A percentile compares a stretch with the other conserved stretches of the same genome.
Conservation (phyloP, 2,113 vertebrate genomes). For the Empidonax alnorum region DNA sequence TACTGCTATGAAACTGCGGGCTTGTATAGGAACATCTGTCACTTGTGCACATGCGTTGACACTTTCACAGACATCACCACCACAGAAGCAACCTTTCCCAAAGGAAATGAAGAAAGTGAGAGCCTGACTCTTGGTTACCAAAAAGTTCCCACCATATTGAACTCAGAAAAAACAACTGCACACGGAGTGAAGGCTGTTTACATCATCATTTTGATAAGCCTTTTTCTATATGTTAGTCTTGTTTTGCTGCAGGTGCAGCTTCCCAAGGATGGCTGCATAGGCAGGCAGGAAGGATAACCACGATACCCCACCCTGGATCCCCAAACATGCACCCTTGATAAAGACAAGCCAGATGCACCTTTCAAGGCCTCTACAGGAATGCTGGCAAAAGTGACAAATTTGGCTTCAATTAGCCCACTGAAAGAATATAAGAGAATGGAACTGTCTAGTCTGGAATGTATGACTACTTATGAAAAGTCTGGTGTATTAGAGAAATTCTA, state of each 20-base stretch:
- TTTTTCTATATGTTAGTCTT: not conserved
- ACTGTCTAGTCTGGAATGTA: not conserved
- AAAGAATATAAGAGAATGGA: not conserved
- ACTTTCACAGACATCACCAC: not conserved
- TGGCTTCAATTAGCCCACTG: not conserved
- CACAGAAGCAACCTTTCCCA: not conserved
- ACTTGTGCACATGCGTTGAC: fast-evolving
- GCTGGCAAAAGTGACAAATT: not conserved
- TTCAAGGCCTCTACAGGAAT: not conserved
- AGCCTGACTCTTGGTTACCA: not conserved
- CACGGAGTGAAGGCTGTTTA: not conserved
- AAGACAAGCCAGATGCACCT: not conserved
- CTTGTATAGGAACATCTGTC: not conserved
- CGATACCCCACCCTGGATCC: too few species aligned
- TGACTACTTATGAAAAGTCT: not conserved
- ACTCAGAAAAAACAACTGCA: not conserved
- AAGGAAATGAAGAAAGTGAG: not conserved
- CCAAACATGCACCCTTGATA: not conserved
- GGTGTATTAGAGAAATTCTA: not conserved
- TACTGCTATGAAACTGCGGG: not conserved
- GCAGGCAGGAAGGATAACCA: not conserved
- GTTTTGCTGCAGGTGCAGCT: not conserved
- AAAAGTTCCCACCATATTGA: not conserved
- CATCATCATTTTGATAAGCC: not conserved
- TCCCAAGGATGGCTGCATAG: not conserved